Base-by-base conservation (phyloP, 2,797 vertebrate genomes). In the Acomys russatus region DNA sequence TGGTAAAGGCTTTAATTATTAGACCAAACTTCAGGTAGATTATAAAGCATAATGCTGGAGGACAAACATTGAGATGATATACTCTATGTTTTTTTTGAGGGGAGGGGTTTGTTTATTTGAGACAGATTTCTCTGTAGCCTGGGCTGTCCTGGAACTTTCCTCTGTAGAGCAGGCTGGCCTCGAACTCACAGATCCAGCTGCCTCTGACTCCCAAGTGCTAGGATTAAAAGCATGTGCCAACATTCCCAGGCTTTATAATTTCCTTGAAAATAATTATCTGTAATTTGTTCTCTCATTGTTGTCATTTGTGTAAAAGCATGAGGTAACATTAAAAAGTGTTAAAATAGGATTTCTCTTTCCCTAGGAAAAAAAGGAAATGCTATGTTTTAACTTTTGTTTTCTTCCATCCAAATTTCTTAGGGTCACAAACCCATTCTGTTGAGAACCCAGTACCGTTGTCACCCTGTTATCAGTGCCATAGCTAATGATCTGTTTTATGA, bases 381-480 rank as follows among this genome's bases (percentile, higher is more conserved):
- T 76, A 20, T 30, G 6, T 71, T 92, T 82, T 88, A 77, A 85
- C 14, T 70, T 84, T 51, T 90, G 95, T 94, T 91, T 73, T 91
- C 12, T 23, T 59, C 56, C 30, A 49, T 93, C 92, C 0, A 78
- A 49, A 33, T 66, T 84, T 78, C 61, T 35, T 64, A 99, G 99
- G 99, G 99, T 10, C 98, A 99, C 56, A 56, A 97, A 9, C 85
- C 98, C 7, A 0, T 98, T 71, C 85, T 98, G 0, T 97, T 99
- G 63, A 98, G 98, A 88, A 99, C 98, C 0, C 99, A 99, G n/a
- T 99, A 99, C 95, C 98, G 99, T 76, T 99, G 99, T 80, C 99
- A 99, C 90, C 99, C 99, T 49, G 95, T 97, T 35, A 99, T 99
- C 68, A 98, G 98, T 63, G 98, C 98, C 64, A 66, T 99, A 0